These are phyloP conservation scores for Larimichthys crocea DNA, from an alignment of 2,113 vertebrate species.

Conservation along the genomic window DNA sequence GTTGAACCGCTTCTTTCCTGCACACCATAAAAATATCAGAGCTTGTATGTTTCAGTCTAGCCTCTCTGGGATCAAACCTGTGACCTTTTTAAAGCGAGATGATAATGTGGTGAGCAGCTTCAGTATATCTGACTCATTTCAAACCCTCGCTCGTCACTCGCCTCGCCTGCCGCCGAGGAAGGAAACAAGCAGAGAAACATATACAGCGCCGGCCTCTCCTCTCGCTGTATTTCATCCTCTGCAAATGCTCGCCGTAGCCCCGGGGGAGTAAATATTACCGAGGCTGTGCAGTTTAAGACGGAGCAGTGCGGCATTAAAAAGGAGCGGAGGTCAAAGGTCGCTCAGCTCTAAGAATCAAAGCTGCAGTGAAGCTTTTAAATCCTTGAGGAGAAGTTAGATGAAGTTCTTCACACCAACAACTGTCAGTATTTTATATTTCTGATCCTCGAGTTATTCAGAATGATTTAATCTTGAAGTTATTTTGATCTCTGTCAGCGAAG, in stretches of 20 bases:
- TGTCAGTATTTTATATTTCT: no score
- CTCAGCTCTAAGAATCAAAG: not conserved
- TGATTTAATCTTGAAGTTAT: no score
- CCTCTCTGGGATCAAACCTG: not conserved
- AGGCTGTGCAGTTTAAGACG: not conserved
- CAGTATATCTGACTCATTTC: not conserved
- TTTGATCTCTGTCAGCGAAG: no score
- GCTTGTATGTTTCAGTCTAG: no score
- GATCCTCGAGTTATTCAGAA: no score
- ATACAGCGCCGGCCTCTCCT: slow-evolving; percentile 11
- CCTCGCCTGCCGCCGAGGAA: not conserved
- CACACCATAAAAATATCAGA: no score
- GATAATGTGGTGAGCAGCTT: not conserved
- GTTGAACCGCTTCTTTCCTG: no score
- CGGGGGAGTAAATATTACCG: slow-evolving; percentile 21
- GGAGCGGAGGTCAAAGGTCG: slow-evolving; percentile 26
- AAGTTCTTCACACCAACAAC: no score
- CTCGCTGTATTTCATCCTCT: not conserved
- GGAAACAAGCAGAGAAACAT: slow-evolving; percentile 46
- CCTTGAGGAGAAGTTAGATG: not conserved
- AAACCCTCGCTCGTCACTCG: not conserved
- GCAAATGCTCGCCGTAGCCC: slow-evolving; percentile 34
- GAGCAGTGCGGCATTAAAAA: not conserved
- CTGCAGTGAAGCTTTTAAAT: not conserved
- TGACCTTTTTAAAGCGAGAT: slow-evolving; percentile 28